These are phyloP conservation scores for Ispidina lecontei DNA, from an alignment of 2,797 vertebrate species.

Conservation along the genomic window DNA sequence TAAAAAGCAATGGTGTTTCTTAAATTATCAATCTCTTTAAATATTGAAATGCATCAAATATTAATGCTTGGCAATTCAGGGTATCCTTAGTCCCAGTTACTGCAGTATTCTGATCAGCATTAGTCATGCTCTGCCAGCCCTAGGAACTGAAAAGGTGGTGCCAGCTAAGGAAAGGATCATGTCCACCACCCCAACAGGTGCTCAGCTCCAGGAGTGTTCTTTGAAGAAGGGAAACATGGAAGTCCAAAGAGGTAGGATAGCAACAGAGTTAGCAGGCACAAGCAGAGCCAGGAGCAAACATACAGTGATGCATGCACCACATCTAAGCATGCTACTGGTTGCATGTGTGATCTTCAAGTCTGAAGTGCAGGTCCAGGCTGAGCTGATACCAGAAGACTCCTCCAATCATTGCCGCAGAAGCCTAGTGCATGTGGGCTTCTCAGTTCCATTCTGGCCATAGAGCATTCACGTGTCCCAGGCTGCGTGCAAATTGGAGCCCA, in stretches of 20 bases:
- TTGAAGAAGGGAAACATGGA: not conserved
- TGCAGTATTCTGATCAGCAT: not conserved
- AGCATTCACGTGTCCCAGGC: not conserved
- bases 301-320: fast-evolving
- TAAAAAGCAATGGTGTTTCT: slow-evolving; percentile 44
- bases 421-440: not conserved
- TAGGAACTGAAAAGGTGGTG: not conserved
- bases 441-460: not conserved
- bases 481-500: not conserved
- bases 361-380: not conserved
- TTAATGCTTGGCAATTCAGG: slow-evolving; percentile 50
- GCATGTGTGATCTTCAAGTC: not conserved
- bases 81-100: not conserved
- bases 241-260: not conserved
- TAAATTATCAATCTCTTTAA: slow-evolving; percentile 70
- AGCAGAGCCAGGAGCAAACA: not conserved
- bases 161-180: not conserved
- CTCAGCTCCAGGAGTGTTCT: not conserved
- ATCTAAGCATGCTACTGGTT: not conserved
- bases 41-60: slow-evolving; percentile 70
- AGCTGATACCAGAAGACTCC: not conserved
- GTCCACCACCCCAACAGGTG: fast-evolving
- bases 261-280: not conserved
- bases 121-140: not conserved
- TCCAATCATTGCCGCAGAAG: not conserved